These are phyloP conservation scores for Lasioglossum villosulum DNA, from an alignment of 2,888 invertebrate genomes.

Conservation along the genomic window DNA sequence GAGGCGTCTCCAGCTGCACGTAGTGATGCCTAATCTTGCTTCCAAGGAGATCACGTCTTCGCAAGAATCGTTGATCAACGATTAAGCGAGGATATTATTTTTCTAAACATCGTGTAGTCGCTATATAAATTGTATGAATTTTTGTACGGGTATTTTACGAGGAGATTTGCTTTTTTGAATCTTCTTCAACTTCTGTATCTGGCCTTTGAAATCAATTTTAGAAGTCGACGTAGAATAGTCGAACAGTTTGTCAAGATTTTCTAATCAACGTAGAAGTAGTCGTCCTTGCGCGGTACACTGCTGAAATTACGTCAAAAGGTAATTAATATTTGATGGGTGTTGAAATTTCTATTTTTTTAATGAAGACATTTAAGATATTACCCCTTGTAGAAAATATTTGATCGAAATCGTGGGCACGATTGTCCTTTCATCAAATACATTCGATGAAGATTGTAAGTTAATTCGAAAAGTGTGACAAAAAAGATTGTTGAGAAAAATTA, in stretches of 20 bases:
- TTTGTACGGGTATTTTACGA: constrained; percentile 3
- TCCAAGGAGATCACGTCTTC: constrained; percentile 74
- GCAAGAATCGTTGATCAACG: constrained; percentile 73
- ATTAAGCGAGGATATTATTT: constrained; percentile 48
- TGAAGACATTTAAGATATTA: no score
- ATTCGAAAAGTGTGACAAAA: background rate
- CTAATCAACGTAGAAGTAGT: background rate
- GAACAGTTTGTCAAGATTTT: background rate
- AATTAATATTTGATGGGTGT: background rate
- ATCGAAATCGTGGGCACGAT: background rate
- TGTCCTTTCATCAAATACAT: background rate
- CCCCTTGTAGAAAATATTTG: background rate
- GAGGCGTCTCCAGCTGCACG: constrained; percentile 84
- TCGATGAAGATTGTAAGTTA: background rate
- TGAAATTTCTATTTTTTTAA: no score
- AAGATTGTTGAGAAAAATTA: no score
- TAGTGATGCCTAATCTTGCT: constrained; percentile 79
- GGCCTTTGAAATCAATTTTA: background rate
- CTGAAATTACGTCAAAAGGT: background rate
- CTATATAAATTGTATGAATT: constrained; percentile 11
- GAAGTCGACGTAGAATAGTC: background rate
- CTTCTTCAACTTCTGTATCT: background rate
- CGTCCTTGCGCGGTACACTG: background rate
- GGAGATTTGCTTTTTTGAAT: constrained; percentile 21
- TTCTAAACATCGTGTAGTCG: constrained; percentile 11